Evolutionary conservation across 2,888 invertebrate species (phyloP).

Genomic region (Aleiodes leptofemur): DNA sequence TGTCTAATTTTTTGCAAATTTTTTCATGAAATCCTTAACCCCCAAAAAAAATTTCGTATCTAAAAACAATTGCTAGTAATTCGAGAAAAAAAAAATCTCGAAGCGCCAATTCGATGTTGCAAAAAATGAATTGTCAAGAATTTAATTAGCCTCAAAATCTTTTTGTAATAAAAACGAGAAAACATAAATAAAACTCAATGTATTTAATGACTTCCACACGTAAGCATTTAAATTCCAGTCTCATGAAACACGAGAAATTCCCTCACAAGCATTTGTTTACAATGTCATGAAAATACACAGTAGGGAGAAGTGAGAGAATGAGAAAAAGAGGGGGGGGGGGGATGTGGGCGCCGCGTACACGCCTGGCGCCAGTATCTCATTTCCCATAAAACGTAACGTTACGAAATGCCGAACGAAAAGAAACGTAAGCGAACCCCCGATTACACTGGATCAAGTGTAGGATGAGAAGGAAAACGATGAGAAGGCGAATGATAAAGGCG

Average conservation of each 20-base stretch:
- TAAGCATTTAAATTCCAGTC: slow-evolving; percentile 22
- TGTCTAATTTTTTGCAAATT: too few species aligned
- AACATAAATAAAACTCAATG: slow-evolving; percentile 6
- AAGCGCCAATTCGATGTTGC: background rate
- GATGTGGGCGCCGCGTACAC: too few species aligned
- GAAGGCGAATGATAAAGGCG: slow-evolving; percentile 1
- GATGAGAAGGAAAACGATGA: background rate
- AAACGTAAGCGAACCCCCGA: slow-evolving; percentile 64
- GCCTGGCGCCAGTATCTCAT: slow-evolving; percentile 39
- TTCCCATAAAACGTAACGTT: slow-evolving; percentile 35
- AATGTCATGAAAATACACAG: slow-evolving; percentile 26
- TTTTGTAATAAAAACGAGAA: background rate
- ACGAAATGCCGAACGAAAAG: slow-evolving; percentile 46
- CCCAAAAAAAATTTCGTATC: too few species aligned
- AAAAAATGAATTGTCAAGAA: background rate
- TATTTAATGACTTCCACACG: slow-evolving; percentile 18
- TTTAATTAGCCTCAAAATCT: background rate
- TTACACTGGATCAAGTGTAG: slow-evolving; percentile 52
- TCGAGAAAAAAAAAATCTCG: too few species aligned
- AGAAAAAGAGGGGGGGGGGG: too few species aligned
- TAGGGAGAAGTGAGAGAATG: background rate
- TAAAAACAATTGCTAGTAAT: too few species aligned
- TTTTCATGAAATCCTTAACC: too few species aligned
- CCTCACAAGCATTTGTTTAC: slow-evolving; percentile 33
- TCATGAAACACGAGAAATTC: slow-evolving; percentile 31